Base-by-base conservation (phyloP, 2,888 invertebrate genomes). In the Dryomyza anilis region DNA sequence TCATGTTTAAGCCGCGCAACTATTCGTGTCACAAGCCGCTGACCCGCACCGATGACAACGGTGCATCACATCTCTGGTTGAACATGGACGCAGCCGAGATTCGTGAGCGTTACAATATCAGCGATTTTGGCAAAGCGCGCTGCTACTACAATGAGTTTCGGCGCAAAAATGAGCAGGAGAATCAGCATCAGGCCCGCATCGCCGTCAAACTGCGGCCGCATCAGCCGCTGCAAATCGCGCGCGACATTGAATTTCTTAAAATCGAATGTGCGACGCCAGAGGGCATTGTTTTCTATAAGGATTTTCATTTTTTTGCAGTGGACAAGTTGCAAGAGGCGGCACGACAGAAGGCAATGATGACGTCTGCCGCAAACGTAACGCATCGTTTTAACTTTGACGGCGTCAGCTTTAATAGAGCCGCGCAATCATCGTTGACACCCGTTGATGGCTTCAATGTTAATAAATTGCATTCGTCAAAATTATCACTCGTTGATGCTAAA, bases 221-320 rank as follows among this genome's bases (percentile, higher is more conserved):
- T 21, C 43, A 69, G 56, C 72, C 65, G 50, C 58, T 70, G 19
- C 43, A 67, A 12, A 68, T 67, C 78, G 83, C 73, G 82, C 48
- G 64, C 3, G 66, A 73, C 25, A 57, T 73, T 21, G 93, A 94
- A 81, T 93, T 91, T 76, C 85, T 92, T 10, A 86, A 85, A 80
- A 88, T 93, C 3, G 84, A 84, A 23, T 94, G 94, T 78, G 82
- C 78, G 16, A 83, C 84, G 66, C 63, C 67, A 3, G 74, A 83
- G 83, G 2, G 76, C 78, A 29, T 81, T 81, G 29, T 61, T 57
- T 82, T 91, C 55, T 91, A 91, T 75, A 86, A 86, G 71, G 91
- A 93, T 73, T 91, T 87, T 74, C 90, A 90, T 77, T 81, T 82
- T 64, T 80, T 81, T 69, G 75, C 72, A 1, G 56, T 77, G 14